Percentiles rank a stretch among this genome's conserved stretches.
phyloP scores from a whole-genome alignment of 1,140 invertebrate genomes.

The Cyclargus thomasi region DNA sequence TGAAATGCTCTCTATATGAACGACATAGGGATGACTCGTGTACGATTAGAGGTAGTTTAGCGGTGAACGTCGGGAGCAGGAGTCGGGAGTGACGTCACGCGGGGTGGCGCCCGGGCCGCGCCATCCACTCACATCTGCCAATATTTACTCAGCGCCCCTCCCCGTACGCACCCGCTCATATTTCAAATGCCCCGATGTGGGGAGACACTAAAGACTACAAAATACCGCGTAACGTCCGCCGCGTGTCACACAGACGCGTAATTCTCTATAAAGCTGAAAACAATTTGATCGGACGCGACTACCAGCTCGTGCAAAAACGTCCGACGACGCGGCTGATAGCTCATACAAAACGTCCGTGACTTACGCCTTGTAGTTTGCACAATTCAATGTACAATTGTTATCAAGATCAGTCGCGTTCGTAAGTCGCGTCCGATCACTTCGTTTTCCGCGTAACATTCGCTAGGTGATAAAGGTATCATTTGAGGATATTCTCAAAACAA shows the following conservation, averaged over 20 bases:
- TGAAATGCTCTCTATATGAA: neutral
- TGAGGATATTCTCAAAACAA: too few species aligned
- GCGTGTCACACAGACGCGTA: conserved; percentile 38
- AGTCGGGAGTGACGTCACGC: conserved; percentile 44
- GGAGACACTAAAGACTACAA: conserved; percentile 59
- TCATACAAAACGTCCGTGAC: too few species aligned
- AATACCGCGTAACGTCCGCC: conserved; percentile 47
- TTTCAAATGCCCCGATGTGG: conserved; percentile 58
- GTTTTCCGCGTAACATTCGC: too few species aligned
- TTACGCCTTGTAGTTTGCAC: too few species aligned
- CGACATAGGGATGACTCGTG: neutral
- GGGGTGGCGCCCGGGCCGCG: conserved; percentile 55
- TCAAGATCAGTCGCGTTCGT: too few species aligned
- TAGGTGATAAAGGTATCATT: too few species aligned
- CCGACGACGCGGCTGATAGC: too few species aligned
- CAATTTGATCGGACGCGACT: too few species aligned
- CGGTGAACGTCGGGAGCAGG: neutral
- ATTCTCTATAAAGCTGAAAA: too few species aligned
- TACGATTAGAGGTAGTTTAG: neutral
- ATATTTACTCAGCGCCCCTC: conserved; percentile 59
- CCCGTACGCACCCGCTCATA: conserved; percentile 63
- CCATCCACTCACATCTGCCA: conserved; percentile 72
- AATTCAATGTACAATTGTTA: too few species aligned
- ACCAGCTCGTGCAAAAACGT: too few species aligned
- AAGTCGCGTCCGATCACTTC: too few species aligned